Conservation (phyloP, 2,797 vertebrate species). For the Manis crassicaudata region DNA sequence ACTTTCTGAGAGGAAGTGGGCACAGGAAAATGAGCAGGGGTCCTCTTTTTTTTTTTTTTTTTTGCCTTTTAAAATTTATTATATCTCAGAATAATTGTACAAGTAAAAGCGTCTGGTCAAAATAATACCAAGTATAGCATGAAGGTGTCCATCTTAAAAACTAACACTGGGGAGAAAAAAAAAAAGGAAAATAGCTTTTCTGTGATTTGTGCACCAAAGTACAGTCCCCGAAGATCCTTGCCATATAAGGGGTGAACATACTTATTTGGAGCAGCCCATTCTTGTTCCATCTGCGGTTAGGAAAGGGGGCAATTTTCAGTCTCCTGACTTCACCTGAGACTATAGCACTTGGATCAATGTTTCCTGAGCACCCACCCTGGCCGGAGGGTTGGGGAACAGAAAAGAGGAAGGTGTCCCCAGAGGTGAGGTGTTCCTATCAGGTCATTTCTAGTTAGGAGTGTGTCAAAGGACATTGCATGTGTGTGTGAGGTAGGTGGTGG, state of each 20-base stretch:
- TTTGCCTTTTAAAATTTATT: not conserved
- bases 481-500: not conserved
- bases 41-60: no score
- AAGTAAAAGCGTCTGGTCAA: not conserved
- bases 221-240: not conserved
- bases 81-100: not conserved
- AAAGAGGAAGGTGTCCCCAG: not conserved
- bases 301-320: no score
- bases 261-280: not conserved
- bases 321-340: not conserved
- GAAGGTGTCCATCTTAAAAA: not conserved
- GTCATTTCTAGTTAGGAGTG: not conserved
- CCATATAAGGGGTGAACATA: accelerated
- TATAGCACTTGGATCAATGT: accelerated
- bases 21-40: not conserved
- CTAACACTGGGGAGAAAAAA: not conserved
- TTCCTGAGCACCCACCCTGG: not conserved
- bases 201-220: not conserved
- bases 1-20: not conserved
- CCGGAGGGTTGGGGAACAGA: not conserved
- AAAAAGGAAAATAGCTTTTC: not conserved
- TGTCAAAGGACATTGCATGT: not conserved
- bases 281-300: accelerated
- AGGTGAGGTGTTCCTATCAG: not conserved
- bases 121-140: not conserved